Base-by-base conservation (phyloP, 2,888 invertebrate genomes). In the Eudemis profundana region DNA sequence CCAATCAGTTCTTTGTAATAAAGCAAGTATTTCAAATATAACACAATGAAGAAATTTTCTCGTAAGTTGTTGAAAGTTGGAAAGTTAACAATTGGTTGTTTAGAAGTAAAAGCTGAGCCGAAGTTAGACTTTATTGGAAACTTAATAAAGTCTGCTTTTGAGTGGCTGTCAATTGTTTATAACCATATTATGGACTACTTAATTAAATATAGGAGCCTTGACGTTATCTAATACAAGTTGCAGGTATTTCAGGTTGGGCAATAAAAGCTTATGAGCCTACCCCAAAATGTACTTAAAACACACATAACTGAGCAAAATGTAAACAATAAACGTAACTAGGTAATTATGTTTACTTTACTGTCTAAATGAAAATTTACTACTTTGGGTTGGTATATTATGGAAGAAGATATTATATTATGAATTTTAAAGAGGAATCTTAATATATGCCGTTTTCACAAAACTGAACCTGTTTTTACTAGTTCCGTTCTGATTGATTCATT, bases 91-190 rank as follows among this genome's bases (percentile, higher is more conserved):
- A 49, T 49, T 8, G 49, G 7, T n/a, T 47, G 47, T 49, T 29
- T 53, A 17, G 19, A 21, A 53, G 8, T 38, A 7, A 12, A 53
- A n/a, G 38, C 15, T 53, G 19, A 0, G n/a, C n/a, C n/a, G 3
- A 36, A 21, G 15, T 38, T 33, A 3, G 5, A 53, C 53, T 53
- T 53, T 53, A 53, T 53, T 17, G 4, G 4, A 8, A 53, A 23
- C 23, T 53, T 19, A 17, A 40, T 53, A 23, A 53, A 53, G 53
- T 5, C 40, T 7, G 38, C 51, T 53, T 51, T 53, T 53, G 53
- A 40, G 38, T 14, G 14, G 23, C 14, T 23, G 23, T 40, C 53
- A 14, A 40, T 53, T 53, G 40, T 53, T 40, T 23, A 15, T 5
- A 8, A 42, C 1, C 8, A n/a, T n/a, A 23, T 46, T 46, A 46